Conservation (phyloP, 1,140 invertebrate species). For the Pteromalus puparum region DNA sequence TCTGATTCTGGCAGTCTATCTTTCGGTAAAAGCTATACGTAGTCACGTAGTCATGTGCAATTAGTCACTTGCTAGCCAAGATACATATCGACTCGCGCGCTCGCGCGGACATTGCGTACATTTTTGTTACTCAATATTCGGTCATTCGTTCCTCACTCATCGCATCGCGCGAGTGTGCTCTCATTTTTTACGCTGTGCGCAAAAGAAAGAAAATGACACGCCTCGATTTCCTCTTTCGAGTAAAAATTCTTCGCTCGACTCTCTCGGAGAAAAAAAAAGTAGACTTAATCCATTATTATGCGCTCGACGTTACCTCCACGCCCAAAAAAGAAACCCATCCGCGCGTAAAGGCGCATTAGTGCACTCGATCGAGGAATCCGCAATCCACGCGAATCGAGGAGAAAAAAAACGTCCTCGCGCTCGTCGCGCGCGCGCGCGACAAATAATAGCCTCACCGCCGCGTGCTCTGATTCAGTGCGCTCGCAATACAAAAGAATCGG, state of each 20-base stretch:
- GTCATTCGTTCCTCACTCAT: background rate
- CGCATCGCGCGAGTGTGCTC: background rate
- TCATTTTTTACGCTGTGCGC: background rate
- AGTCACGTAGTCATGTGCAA: background rate
- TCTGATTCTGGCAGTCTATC: background rate
- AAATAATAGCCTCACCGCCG: constrained; percentile 2
- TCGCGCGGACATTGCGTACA: background rate
- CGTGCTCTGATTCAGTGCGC: background rate
- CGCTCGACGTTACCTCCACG: background rate
- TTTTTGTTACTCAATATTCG: background rate
- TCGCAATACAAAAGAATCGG: background rate
- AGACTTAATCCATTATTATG: background rate
- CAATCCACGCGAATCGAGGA: background rate
- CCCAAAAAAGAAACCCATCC: background rate
- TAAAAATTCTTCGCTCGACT: too few species aligned
- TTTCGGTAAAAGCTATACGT: background rate
- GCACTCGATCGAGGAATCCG: background rate
- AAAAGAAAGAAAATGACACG: too few species aligned
- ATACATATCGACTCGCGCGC: background rate
- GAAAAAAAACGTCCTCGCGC: background rate
- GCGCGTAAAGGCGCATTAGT: background rate
- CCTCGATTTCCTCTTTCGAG: too few species aligned
- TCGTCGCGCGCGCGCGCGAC: background rate
- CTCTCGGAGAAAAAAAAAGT: background rate
- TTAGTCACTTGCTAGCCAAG: constrained; percentile 3